Evolutionary conservation across 2,113 vertebrate species (phyloP), one percentile per base, ranked within the genome.

Genomic region (Zapornia atra): DNA sequence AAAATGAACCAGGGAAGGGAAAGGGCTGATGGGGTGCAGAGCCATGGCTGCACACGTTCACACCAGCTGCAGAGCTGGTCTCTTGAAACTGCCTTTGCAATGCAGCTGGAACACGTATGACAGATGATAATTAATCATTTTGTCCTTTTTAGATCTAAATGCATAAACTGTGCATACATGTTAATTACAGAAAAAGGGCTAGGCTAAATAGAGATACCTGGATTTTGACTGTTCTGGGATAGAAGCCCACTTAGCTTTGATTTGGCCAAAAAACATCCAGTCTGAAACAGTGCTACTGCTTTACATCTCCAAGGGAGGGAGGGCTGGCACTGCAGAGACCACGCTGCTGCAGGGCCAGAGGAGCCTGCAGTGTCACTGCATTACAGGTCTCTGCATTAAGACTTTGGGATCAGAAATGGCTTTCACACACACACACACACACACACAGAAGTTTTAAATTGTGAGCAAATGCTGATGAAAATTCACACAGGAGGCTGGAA

Each of bases 301-400:
- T 48, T 3, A 33, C 34, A 40, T 36, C 50, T 28, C 69, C 50
- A 16, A 15, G 63, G 57, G 28, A 2, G 3, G 51, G 44, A 46
- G 44, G 44, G n/a, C 34, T 64, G 20, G 2, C 14, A 69, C 69
- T 40, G 75, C 63, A 54, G 60, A 50, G 42, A 50, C 7, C 46
- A 11, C 1, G 3, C 46, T 24, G 56, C 31, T 26, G 54, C 13
- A 2, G 6, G 20, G 60, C 53, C 81, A 28, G 10, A 34, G 82
- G 50, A 75, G 69, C 36, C 66, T 33, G 46, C 33, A 4, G 34
- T 28, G 50, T 6, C 18, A 2, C 11, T 34, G 22, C 28, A 2
- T 19, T 6, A 14, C 0, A 50, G 10, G 59, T 17, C 36, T 31
- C 33, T 10, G 8, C 42, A n/a, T 7, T 1, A 4, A 34, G 6